phyloP scores from a whole-genome alignment of 2,888 invertebrate species.

The Pimpla rufipes region DNA sequence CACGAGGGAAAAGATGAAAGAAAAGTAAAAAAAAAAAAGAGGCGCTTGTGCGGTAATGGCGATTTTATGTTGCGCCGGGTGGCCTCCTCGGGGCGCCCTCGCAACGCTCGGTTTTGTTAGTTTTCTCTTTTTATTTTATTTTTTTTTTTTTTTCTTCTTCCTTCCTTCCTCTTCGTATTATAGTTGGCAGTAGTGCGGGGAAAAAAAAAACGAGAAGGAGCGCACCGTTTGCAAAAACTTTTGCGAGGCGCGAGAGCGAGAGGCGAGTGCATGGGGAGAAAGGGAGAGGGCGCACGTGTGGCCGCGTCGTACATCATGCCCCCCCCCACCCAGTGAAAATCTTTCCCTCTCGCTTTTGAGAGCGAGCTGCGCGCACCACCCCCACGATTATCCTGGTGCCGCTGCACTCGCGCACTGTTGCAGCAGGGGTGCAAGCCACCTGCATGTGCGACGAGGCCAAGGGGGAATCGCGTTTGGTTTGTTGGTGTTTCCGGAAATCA shows the following conservation, averaged over 20 bases:
- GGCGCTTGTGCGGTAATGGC: conserved; percentile 75
- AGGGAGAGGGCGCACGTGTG: conserved; percentile 17
- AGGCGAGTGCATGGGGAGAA: background rate
- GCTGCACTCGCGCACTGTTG: conserved; percentile 5
- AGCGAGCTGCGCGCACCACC: conserved; percentile 47
- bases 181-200: conserved; percentile 49
- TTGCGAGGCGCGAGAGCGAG: conserved; percentile 26
- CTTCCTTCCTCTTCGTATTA: conserved; percentile 62
- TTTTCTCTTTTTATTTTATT: conserved; percentile 57
- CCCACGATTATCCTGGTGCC: conserved; percentile 75
- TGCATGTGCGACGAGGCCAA: background rate
- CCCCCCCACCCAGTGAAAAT: conserved; percentile 27
- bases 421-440: background rate
- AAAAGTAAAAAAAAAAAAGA: conserved; percentile 28
- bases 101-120: conserved; percentile 68
- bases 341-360: conserved; percentile 27
- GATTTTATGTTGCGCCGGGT: conserved; percentile 79
- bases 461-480: conserved; percentile 3
- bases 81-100: conserved; percentile 59
- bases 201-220: conserved; percentile 19
- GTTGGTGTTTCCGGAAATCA: conserved; percentile 21
- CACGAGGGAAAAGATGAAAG: conserved; percentile 49
- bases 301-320: conserved; percentile 42
- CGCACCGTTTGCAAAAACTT: conserved; percentile 53
- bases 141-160: conserved; percentile 63